A percentile compares a stretch with the other conserved stretches of the same genome.
phyloP scores from a whole-genome alignment of 1,140 invertebrate genomes.

The Platorchestia sp. region DNA sequence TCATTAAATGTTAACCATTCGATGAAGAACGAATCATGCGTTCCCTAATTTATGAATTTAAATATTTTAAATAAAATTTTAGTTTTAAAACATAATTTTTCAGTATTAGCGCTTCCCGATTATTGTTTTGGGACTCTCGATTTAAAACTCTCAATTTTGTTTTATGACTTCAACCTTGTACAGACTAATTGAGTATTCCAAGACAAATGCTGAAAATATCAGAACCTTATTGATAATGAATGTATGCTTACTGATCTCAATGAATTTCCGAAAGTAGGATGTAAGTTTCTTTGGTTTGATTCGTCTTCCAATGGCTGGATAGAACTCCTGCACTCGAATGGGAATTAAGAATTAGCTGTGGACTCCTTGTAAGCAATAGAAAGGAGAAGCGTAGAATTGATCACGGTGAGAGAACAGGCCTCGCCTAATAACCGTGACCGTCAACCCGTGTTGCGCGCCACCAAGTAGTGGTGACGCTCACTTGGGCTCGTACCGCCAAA shows the following conservation, averaged over 20 bases:
- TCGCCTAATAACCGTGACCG: not conserved
- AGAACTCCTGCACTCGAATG: not conserved
- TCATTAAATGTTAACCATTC: not conserved
- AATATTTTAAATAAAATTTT: not conserved
- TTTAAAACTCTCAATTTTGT: not conserved
- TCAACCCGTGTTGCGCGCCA: not conserved
- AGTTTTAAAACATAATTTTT: not conserved
- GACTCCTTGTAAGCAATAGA: not conserved
- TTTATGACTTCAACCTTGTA: not conserved
- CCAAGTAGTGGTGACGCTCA: not conserved
- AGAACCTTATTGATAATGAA: not conserved
- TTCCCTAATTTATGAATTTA: not conserved
- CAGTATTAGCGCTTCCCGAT: not conserved
- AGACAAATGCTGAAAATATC: not conserved
- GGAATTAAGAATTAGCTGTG: not conserved
- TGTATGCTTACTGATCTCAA: not conserved
- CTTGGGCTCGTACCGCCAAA: not conserved
- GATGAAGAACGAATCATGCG: not conserved
- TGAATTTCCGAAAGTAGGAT: not conserved
- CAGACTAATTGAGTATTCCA: no score
- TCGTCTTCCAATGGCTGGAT: not conserved
- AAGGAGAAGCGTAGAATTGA: not conserved
- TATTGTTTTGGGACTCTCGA: not conserved
- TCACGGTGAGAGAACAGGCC: not conserved
- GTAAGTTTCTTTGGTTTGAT: not conserved